Conservation (phyloP, 2,113 vertebrate genomes). For the Notechis scutatus region DNA sequence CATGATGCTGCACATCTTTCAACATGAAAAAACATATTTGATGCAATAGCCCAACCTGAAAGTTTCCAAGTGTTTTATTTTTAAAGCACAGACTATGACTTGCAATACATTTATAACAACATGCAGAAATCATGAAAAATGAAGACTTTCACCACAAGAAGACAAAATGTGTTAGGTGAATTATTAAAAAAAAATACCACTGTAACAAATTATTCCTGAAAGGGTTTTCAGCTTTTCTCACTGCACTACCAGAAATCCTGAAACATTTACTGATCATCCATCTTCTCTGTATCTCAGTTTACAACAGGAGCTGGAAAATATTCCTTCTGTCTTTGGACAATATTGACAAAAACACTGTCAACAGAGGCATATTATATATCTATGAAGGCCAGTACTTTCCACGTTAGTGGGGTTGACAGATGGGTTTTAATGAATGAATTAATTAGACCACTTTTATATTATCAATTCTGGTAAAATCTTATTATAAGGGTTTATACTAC, state of each 20-base stretch:
- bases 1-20: background rate
- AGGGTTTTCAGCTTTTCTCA: background rate
- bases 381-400: background rate
- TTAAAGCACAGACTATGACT: background rate
- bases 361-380: background rate
- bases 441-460: background rate
- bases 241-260: background rate
- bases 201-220: background rate
- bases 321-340: background rate
- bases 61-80: background rate
- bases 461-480: background rate
- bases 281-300: background rate
- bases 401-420: background rate
- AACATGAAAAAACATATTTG: background rate
- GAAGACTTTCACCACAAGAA: background rate
- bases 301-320: background rate
- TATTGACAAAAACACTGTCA: background rate
- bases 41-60: slow-evolving; percentile 12
- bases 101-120: background rate
- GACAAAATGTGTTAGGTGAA: background rate
- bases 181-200: background rate
- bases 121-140: background rate
- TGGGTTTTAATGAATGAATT: background rate
- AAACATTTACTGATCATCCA: background rate
- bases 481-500: background rate